Evolutionary conservation across 2,113 vertebrate genomes (phyloP), one percentile per base, ranked within the genome.

Genomic region (human (Homo sapiens)): DNA sequence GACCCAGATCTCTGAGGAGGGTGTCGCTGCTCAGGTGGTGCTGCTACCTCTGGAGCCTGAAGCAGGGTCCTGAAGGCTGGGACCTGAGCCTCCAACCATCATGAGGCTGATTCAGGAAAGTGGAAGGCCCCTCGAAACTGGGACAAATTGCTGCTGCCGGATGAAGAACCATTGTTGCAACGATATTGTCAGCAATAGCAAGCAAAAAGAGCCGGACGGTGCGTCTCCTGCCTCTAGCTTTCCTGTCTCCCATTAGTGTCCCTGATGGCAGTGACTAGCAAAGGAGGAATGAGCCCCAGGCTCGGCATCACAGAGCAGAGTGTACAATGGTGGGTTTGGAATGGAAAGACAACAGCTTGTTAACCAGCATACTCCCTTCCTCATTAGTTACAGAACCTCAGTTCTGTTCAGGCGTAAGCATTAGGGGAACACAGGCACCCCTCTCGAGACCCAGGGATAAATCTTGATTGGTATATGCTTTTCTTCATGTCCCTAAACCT

Each of bases 61-160:
- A 61, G 73, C 89, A 52, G 38, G 18, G 43, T 20, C 55, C 16
- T 20, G 43, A 35, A 72, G 45, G 40, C 4, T 38, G 11, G 82
- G 22, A 18, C 55, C 22, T 8, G 1, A n/a, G 13, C 4, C 27
- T 48, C 23, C 0, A 14, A 27, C 7, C n/a, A 57, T 8, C 23
- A 2, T 0, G 6, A 43, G 50, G n/a, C 61, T 78, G 64, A 18
- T 61, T 43, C 78, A 1, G 23, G 64, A 59, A 7, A 30, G 8
- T 16, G 13, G 72, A 72, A 80, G 45, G 66, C 10, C 25, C 48
- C 38, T 90, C 30, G 64, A 52, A 50, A 17, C 73, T 5, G 38
- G 40, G 75, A 12, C 18, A 14, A 27, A 11, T 2, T 9, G 6
- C 27, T 64, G 27, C 43, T 48, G 32, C 2, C 9, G 9, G 30